Percentiles rank a stretch among this genome's conserved stretches.
Evolutionary conservation across 1,140 invertebrate genomes (phyloP).

Genomic region (Panulirus ornatus): DNA sequence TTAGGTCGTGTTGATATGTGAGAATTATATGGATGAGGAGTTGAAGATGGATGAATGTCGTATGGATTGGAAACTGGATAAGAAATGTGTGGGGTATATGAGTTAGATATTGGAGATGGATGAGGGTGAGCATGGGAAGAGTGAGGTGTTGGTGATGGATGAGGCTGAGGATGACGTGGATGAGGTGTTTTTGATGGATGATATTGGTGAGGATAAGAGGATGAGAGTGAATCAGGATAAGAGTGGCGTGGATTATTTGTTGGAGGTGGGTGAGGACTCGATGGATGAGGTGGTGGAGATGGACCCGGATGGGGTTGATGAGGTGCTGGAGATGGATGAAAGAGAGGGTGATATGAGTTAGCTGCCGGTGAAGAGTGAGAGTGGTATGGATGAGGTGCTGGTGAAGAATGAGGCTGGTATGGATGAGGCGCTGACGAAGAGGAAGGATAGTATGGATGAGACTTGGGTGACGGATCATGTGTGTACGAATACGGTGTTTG

Average conservation of each 20-base stretch:
- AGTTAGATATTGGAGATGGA: neutral
- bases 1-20: neutral
- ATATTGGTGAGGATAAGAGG: neutral
- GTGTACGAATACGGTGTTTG: no score
- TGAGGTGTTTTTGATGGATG: slow-evolving; percentile 11
- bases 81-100: neutral
- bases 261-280: slow-evolving; percentile 6
- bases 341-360: neutral
- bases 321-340: neutral
- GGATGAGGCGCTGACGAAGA: neutral
- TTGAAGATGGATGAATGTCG: neutral
- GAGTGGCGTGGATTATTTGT: neutral
- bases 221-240: neutral
- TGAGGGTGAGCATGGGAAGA: slow-evolving; percentile 16
- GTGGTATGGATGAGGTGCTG: neutral
- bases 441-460: neutral
- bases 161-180: neutral
- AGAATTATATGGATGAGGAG: neutral
- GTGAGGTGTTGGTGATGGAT: neutral
- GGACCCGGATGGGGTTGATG: neutral
- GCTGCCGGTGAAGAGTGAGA: neutral
- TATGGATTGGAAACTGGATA: slow-evolving; percentile 18
- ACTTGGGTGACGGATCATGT: no score
- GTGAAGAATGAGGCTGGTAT: no score
- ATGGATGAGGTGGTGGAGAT: neutral